Evolutionary conservation across 1,140 invertebrate species (phyloP), one percentile per base, ranked within the genome.

Genomic region (Cotesia vestalis): DNA sequence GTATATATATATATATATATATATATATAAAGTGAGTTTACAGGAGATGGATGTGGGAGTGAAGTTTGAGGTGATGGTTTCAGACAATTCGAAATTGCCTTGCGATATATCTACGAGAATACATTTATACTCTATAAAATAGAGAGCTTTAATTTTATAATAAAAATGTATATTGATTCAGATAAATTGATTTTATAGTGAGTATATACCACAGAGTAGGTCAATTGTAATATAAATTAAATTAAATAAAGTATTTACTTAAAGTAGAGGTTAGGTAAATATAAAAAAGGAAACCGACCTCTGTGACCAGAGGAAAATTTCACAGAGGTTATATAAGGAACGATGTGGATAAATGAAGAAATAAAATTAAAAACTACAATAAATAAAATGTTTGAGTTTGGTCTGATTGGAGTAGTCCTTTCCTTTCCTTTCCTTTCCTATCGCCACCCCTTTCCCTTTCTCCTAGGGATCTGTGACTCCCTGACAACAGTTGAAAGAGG

Each of bases 401-500:
- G 27, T 27, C 27, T 38, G 35, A 59, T 57, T 40, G 38, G n/a
- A 60, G 27, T 14, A 60, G 46, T 69, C 8, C n/a, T 46, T 46
- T 27, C n/a, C 20, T 46, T 17, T 17, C 17, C n/a, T 46, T 46
- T 27, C 27, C 27, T 27, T 27, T 27, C n/a, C 20, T 46, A 9
- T 9, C 40, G 55, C 27, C 14, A 38, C 17, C 52, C 66, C 68
- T 74, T 73, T 74, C 74, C 74, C 69, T 60, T 36, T 71, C 55
- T 27, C 12, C 27, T 27, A 34, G 51, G 14, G 14, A 34, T 59
- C 20, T 71, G 46, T 27, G 38, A 52, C 59, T 4, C 35, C 57
- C 52, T 40, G 66, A 69, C 52, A 62, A 69, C 53, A 51, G 40
- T 46, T 46, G 8, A 2, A 46, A 46, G 40, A 46, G 40, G 11